phyloP scores from a whole-genome alignment of 2,797 vertebrate genomes.

The Lacerta bilineata region DNA sequence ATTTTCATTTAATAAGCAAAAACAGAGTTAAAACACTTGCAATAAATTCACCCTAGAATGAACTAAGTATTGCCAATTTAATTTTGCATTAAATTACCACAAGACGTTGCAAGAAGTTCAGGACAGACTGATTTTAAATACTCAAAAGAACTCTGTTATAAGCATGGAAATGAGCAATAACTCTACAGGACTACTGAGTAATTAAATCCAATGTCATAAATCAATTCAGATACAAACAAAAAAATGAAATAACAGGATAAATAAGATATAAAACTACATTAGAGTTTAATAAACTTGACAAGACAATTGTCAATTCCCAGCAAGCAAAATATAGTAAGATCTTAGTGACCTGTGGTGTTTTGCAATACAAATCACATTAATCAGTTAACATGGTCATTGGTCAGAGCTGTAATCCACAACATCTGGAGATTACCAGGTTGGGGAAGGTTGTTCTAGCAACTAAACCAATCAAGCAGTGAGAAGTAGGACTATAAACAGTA shows the following conservation, averaged over 20 bases:
- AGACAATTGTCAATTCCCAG: constrained; percentile 9
- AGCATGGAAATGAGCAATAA: background rate
- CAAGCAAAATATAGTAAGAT: background rate
- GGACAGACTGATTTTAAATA: background rate
- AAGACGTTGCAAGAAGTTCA: background rate
- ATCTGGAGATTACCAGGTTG: too few relatives aligned
- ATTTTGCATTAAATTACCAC: background rate
- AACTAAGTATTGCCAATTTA: background rate
- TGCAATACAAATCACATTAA: too few relatives aligned
- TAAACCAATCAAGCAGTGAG: background rate
- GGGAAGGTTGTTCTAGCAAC: background rate
- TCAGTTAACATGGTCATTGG: too few relatives aligned
- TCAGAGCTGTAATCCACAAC: too few relatives aligned
- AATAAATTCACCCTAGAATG: background rate
- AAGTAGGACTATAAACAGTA: background rate
- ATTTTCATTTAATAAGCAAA: too few relatives aligned
- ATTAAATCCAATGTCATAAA: background rate
- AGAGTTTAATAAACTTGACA: background rate
- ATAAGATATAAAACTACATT: background rate
- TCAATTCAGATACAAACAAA: background rate
- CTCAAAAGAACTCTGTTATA: background rate
- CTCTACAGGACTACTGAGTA: background rate
- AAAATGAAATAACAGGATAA: background rate
- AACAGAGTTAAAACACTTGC: background rate
- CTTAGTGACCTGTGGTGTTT: background rate